Base-by-base conservation (phyloP, 2,113 vertebrate species). In the Callospermophilus lateralis region DNA sequence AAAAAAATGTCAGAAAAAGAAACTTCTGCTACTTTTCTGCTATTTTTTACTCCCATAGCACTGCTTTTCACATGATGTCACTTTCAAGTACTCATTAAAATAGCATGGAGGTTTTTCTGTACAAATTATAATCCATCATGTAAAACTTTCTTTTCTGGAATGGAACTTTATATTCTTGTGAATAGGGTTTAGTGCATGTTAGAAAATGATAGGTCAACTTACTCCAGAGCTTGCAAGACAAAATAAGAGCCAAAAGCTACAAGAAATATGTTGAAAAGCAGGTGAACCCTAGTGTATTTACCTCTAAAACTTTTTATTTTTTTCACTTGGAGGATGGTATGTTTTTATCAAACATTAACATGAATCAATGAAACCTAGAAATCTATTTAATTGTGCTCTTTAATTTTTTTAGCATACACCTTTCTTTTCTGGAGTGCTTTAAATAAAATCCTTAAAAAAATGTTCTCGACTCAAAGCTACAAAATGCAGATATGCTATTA, bases 231-330 rank as follows among this genome's bases (percentile, higher is more conserved):
- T 42, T 89, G 22, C 11, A 55, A 90, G 61, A 70, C 53, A 48
- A n/a, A 96, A 88, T 30, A 88, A 10, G 7, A 68, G 88, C 42
- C 34, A 94, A 86, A 95, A 91, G 9, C n/a, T n/a, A 77, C 7
- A 90, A 87, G 61, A 94, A 85, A 37, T 45, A 30, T 77, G 15
- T 89, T 73, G 13, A 34, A 83, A 97, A 93, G 63, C 11, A 84
- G 26, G 13, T 72, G 22, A 94, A 16, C 70, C 4, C n/a, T 73
- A 20, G 4, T 70, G 58, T 30, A 53, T 78, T 92, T 78, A 70
- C 39, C 63, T 89, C 1, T 67, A 13, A 63, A 42, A 74, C 4
- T 39, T 51, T 37, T n/a, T 73, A 34, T 20, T 61, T 12, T 37
- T 85, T 78, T 19, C 84, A 95, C 4, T 32, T 81, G 4, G 13